These are phyloP conservation scores for Pollenia labialis DNA, from an alignment of 2,888 invertebrate species.

Conservation along the genomic window DNA sequence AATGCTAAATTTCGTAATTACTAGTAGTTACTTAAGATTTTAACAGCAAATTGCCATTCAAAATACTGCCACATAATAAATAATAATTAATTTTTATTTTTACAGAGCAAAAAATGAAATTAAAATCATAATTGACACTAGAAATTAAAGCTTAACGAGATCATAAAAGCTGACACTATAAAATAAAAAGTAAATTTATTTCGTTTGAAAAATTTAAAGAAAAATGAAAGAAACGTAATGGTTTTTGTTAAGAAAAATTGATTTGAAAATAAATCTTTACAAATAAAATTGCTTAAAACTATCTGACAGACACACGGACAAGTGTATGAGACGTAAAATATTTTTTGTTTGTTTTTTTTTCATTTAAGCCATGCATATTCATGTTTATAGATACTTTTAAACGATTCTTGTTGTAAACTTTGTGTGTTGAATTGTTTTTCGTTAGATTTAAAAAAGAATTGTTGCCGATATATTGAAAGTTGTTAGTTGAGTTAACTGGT, in stretches of 20 bases:
- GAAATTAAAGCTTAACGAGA: slow-evolving; percentile 41
- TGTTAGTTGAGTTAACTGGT: slow-evolving; percentile 61
- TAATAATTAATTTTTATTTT: slow-evolving; percentile 58
- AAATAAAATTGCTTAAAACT: slow-evolving; percentile 25
- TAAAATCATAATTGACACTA: slow-evolving; percentile 54
- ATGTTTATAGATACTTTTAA: background rate
- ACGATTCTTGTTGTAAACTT: slow-evolving; percentile 23
- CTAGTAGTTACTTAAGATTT: slow-evolving; percentile 36
- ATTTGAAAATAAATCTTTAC: slow-evolving; percentile 38
- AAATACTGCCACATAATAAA: slow-evolving; percentile 9
- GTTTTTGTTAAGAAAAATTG: background rate
- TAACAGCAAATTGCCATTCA: slow-evolving; percentile 29
- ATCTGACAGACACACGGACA: slow-evolving; percentile 8
- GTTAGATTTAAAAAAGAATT: slow-evolving; percentile 21
- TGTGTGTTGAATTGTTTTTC: background rate
- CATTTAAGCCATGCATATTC: background rate
- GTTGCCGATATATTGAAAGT: slow-evolving; percentile 65
- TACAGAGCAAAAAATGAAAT: slow-evolving; percentile 1
- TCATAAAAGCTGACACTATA: slow-evolving; percentile 18
- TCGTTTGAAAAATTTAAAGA: slow-evolving; percentile 7
- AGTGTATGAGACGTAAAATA: slow-evolving; percentile 19
- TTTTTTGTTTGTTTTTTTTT: too few species aligned
- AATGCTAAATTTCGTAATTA: slow-evolving; percentile 48
- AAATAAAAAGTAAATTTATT: slow-evolving; percentile 27
- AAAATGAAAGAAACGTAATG: slow-evolving; percentile 18